Conservation (phyloP, 2,797 vertebrate genomes). For the Enteromius treurensis region DNA sequence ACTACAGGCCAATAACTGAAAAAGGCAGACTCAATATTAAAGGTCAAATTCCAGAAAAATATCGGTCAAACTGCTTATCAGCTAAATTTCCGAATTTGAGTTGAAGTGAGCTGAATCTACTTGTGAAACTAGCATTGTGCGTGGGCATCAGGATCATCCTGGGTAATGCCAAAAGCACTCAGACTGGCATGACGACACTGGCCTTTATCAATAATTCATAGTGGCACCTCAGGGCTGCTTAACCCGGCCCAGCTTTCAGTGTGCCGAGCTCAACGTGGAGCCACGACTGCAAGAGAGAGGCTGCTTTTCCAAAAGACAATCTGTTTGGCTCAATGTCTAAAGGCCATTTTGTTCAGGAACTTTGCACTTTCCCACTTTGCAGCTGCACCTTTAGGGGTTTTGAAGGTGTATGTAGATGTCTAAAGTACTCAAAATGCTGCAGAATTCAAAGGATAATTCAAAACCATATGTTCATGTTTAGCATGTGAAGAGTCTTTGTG, state of each 20-base stretch:
- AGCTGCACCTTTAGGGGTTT: neutral
- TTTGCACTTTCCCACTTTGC: neutral
- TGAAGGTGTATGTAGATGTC: neutral
- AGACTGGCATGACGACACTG: conserved; percentile 73
- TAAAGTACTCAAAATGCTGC: neutral
- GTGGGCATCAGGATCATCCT: conserved; percentile 60
- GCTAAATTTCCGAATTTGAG: conserved; percentile 4
- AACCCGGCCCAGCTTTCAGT: conserved; percentile 66
- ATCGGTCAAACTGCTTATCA: neutral
- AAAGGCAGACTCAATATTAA: neutral
- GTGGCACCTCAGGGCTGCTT: conserved; percentile 70
- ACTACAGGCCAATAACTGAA: neutral
- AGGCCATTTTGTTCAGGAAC: neutral
- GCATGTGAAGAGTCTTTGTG: conserved; percentile 25
- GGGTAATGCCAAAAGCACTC: conserved; percentile 63
- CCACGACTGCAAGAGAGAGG: conserved; percentile 32
- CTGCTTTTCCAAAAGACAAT: conserved; percentile 29
- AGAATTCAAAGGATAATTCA: conserved; percentile 31
- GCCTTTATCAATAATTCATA: conserved; percentile 83
- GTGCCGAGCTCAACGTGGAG: conserved; percentile 61
- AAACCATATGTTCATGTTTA: conserved; percentile 1
- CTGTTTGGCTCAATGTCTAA: conserved; percentile 18
- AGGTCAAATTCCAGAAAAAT: neutral
- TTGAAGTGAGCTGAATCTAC: conserved; percentile 5
- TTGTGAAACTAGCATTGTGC: conserved; percentile 32